Conservation (phyloP, 2,113 vertebrate species). For the Lycocorax pyrrhopterus region DNA sequence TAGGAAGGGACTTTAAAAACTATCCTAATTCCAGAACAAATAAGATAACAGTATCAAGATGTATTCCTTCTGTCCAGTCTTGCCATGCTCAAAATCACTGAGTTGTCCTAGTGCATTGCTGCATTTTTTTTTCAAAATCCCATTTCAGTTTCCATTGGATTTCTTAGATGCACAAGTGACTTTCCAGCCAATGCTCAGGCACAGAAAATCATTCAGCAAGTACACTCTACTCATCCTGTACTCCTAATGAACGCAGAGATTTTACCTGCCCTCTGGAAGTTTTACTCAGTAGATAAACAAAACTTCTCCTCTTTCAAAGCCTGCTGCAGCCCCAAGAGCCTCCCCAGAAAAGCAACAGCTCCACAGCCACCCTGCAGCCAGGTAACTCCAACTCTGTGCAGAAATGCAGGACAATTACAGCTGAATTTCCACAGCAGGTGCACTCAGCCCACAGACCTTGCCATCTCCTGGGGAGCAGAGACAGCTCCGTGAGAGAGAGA, state of each 20-base stretch:
- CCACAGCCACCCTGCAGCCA: not conserved
- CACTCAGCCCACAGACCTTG: not conserved
- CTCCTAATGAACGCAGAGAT: not conserved
- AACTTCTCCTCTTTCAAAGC: not conserved
- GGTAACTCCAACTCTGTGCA: not conserved
- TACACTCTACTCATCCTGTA: not conserved
- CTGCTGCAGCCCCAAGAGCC: not conserved
- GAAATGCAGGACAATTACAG: not conserved
- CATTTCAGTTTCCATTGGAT: not conserved
- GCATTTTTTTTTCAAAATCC: not conserved
- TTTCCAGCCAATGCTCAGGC: not conserved
- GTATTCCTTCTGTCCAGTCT: not conserved
- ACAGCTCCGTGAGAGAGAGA: not conserved
- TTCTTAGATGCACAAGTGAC: not conserved
- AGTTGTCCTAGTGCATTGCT: not conserved
- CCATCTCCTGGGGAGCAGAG: not conserved
- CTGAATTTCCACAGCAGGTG: not conserved
- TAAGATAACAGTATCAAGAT: not conserved
- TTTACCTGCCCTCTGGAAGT: not conserved
- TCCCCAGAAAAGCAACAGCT: not conserved
- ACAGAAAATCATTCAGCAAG: not conserved
- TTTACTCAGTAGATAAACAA: not conserved
- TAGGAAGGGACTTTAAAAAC: not conserved
- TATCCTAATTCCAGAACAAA: not conserved
- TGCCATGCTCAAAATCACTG: not conserved